Evolutionary conservation across 2,888 invertebrate species (phyloP), one percentile per base, ranked within the genome.

Genomic region (Sussaba pulchella): DNA sequence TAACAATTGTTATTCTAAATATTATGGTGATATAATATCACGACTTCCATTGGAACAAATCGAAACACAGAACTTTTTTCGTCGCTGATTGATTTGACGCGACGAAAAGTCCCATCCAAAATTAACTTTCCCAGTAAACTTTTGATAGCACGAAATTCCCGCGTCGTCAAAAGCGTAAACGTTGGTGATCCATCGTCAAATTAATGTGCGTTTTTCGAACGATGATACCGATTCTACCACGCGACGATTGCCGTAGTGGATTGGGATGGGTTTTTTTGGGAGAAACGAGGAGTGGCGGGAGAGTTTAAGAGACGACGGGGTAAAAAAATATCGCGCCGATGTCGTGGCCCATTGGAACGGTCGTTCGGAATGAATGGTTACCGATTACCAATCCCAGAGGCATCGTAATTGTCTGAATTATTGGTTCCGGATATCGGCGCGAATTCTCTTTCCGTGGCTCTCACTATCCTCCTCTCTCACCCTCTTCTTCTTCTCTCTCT

Each of bases 331-430:
- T 21, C 64, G 70, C 43, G 54, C 61, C 21, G 64, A 79, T 79
- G 64, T 70, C 70, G 69, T 66, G 74, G 74, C 66, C 71, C 66
- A 75, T 71, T 71, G 66, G 71, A 71, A 47, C 71, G 57, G 75
- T 71, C 50, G 75, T 80, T 75, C 71, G 57, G 64, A 63, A 75
- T 80, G 79, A 75, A 80, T 80, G 79, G 75, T 75, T 75, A 80
- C 70, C 79, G 79, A 80, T 80, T 80, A 80, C 71, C 75, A 75
- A 80, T 75, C 79, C 71, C 79, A 19, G 61, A 71, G 61, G 79
- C 61, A 80, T 80, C 75, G 79, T 80, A 80, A 80, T 80, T 75
- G 75, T 80, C 79, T 80, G 64, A 80, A 80, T 80, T 80, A 80
- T 80, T 75, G 75, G 79, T 66, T 74, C 79, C 10, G 66, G 71